Evolutionary conservation across 1,140 invertebrate genomes (phyloP), one percentile per base, ranked within the genome.

Genomic region (Anthonomus grandis): DNA sequence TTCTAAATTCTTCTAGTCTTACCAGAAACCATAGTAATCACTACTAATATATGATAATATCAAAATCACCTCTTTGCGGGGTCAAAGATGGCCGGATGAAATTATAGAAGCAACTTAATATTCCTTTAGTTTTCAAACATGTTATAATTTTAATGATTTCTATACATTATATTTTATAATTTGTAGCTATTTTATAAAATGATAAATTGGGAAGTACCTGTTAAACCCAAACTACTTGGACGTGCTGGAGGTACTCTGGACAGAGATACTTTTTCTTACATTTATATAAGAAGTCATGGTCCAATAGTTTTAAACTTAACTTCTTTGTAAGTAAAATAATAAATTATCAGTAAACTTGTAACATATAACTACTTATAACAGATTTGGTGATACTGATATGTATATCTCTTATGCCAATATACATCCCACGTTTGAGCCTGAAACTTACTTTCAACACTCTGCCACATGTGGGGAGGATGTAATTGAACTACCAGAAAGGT

Each of bases 311-410:
- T 57, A 24, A 57, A 57, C 13, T 36, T 57, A 22, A 50, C 46
- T 1, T 50, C 46, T 3, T 21, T 57, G 55, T 57, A 50, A 57
- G 47, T 50, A 3, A 48, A 8, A 15, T 4, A 2, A 39, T 6
- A 15, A 10, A 39, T n/a, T 15, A 12, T 39, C 37, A 39, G 6
- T 39, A 9, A 39, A 39, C 37, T 17, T 39, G n/a, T 31, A 17
- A 39, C 17, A n/a, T 10, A n/a, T 6, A 10, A 1, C 0, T 39
- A 12, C 17, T 39, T 39, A 10, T 39, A 15, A 39, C 5, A 55
- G 56, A n/a, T 19, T 34, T 13, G 81, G 81, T 5, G 81, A 83
- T 74, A 76, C 76, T 23, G 81, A 83, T 68, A 54, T 83, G 22
- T 83, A 82, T 65, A 67, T 82, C 12, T 80, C 80, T 5, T 73